Percentiles rank a stretch among this genome's conserved stretches.
Evolutionary conservation across 2,797 vertebrate species (phyloP).

Genomic region (Pagetopsis macropterus): DNA sequence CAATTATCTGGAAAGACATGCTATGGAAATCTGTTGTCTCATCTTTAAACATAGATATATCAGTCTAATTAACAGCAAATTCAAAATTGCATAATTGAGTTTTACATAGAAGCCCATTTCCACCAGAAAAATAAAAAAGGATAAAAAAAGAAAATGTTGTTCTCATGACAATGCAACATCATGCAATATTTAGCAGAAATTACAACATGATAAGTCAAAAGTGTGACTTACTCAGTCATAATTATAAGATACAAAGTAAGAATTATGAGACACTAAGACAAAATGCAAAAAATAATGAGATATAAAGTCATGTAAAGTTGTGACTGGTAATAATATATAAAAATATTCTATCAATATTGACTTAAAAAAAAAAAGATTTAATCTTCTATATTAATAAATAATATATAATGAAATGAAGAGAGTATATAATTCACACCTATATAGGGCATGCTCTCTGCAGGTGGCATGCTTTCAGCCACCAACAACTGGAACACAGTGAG

Average conservation of each 20-base stretch:
- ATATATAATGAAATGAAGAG: background rate
- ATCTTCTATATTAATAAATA: too few relatives aligned
- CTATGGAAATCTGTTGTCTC: background rate
- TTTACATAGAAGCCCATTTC: too few relatives aligned
- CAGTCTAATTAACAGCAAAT: background rate
- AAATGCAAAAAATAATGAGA: too few relatives aligned
- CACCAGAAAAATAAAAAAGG: too few relatives aligned
- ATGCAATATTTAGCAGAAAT: too few relatives aligned
- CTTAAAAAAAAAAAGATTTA: too few relatives aligned
- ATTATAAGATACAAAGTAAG: background rate
- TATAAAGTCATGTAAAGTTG: background rate
- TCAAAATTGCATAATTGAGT: background rate
- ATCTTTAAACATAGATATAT: background rate
- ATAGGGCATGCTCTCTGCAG: conserved; percentile 95
- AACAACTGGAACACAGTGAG: conserved; percentile 97
- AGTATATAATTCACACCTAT: conserved; percentile 83
- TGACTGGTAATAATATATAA: background rate
- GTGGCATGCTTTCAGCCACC: conserved; percentile 99
- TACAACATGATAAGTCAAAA: too few relatives aligned
- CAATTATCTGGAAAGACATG: background rate
- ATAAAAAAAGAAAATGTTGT: too few relatives aligned
- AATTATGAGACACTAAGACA: background rate
- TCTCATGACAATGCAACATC: too few relatives aligned
- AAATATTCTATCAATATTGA: too few relatives aligned
- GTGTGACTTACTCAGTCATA: too few relatives aligned